Evolutionary conservation across 2,888 invertebrate species (phyloP).

Genomic region (Mythimna impura): DNA sequence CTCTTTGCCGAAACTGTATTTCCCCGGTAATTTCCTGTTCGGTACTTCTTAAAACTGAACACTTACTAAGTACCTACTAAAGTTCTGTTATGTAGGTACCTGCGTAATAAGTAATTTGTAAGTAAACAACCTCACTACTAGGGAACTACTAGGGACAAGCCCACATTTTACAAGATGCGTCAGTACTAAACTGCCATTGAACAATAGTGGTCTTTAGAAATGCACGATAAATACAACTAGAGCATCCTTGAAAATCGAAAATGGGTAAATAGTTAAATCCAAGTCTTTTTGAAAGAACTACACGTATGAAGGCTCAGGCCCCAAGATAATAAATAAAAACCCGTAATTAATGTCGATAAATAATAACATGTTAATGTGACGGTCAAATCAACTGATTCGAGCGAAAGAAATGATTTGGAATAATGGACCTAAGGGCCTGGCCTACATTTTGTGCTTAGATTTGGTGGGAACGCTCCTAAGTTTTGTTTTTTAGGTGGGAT

Average conservation of each 20-base stretch:
- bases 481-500: too few relatives aligned
- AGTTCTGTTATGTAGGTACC: neutral
- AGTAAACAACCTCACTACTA: slow-evolving; percentile 33
- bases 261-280: too few relatives aligned
- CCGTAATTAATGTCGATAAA: too few relatives aligned
- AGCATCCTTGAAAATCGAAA: neutral
- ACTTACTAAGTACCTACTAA: neutral
- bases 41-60: neutral
- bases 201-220: neutral
- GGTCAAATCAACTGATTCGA: too few relatives aligned
- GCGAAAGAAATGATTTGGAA: too few relatives aligned
- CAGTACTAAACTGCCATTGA: slow-evolving; percentile 12
- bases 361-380: too few relatives aligned
- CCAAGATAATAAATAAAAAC: too few relatives aligned
- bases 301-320: too few relatives aligned
- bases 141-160: slow-evolving; percentile 55
- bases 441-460: too few relatives aligned
- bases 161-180: slow-evolving; percentile 39
- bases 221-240: neutral
- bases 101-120: slow-evolving; percentile 12
- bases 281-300: too few relatives aligned
- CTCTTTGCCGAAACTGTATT: slow-evolving; percentile 19
- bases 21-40: slow-evolving; percentile 44
- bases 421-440: too few relatives aligned
- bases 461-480: too few relatives aligned